Percentiles rank a stretch among this genome's conserved stretches.
Conservation (phyloP, 2,113 vertebrate genomes). For the Miniopterus natalensis region DNA sequence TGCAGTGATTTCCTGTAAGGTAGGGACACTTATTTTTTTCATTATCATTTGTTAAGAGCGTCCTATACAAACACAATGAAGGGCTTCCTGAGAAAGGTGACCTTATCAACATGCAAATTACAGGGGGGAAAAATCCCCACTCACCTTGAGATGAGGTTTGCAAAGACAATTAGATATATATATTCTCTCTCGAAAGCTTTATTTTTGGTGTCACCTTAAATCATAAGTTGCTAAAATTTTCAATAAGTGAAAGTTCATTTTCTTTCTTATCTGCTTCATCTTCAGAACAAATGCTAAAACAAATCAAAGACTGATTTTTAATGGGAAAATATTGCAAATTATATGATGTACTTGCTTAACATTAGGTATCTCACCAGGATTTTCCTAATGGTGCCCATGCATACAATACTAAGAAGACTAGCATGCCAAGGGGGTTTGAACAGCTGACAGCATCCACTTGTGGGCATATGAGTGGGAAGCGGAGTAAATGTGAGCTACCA, state of each 20-base stretch:
- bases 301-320: background rate
- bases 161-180: background rate
- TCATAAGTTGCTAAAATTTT: background rate
- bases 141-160: background rate
- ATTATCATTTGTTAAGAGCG: background rate
- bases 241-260: background rate
- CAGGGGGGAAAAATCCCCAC: background rate
- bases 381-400: background rate
- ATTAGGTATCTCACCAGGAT: background rate
- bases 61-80: background rate
- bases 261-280: background rate
- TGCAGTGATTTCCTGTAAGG: constrained; percentile 56
- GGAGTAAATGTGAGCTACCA: background rate
- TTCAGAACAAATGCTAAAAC: background rate
- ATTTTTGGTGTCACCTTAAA: background rate
- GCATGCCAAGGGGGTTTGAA: background rate
- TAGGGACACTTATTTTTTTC: background rate
- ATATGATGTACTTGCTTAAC: background rate
- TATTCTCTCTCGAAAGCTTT: background rate
- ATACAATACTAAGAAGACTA: background rate
- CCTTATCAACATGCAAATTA: background rate
- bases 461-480: background rate
- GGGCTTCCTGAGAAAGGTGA: background rate
- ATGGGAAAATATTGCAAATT: background rate
- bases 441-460: background rate